These are phyloP conservation scores for Sarcophaga rosellei DNA, from an alignment of 2,888 invertebrate species.

Conservation along the genomic window DNA sequence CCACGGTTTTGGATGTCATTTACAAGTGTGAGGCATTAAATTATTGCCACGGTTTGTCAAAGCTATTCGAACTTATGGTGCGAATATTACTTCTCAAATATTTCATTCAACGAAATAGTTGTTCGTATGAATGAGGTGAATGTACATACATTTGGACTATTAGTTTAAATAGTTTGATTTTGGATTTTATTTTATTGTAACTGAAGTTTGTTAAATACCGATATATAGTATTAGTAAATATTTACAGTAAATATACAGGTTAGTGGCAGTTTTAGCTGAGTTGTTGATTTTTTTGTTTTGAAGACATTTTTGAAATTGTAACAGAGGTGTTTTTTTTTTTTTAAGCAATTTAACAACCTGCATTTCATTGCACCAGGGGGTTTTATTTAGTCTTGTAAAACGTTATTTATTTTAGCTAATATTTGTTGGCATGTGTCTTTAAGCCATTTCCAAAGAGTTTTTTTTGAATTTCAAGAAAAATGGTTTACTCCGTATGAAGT, in stretches of 20 bases:
- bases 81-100: slow-evolving; percentile 3
- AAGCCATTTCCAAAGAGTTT: slow-evolving; percentile 24
- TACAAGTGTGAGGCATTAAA: slow-evolving; percentile 61
- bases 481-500: no score
- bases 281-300: neutral
- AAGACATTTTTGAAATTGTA: slow-evolving; percentile 38
- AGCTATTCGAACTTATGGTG: slow-evolving; percentile 16
- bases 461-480: neutral
- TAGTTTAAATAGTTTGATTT: slow-evolving; percentile 34
- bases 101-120: neutral
- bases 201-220: slow-evolving; percentile 1
- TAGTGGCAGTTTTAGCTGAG: neutral
- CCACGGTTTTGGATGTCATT: slow-evolving; percentile 67
- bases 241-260: slow-evolving; percentile 35
- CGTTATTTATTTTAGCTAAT: slow-evolving; percentile 27
- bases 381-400: slow-evolving; percentile 19
- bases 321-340: slow-evolving; percentile 12
- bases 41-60: slow-evolving; percentile 58
- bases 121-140: slow-evolving; percentile 38
- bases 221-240: slow-evolving; percentile 10
- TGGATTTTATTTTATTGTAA: slow-evolving; percentile 36
- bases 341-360: neutral
- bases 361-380: slow-evolving; percentile 40
- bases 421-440: slow-evolving; percentile 37
- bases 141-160: neutral